phyloP scores from a whole-genome alignment of 2,113 vertebrate species.

The Labrus mixtus region DNA sequence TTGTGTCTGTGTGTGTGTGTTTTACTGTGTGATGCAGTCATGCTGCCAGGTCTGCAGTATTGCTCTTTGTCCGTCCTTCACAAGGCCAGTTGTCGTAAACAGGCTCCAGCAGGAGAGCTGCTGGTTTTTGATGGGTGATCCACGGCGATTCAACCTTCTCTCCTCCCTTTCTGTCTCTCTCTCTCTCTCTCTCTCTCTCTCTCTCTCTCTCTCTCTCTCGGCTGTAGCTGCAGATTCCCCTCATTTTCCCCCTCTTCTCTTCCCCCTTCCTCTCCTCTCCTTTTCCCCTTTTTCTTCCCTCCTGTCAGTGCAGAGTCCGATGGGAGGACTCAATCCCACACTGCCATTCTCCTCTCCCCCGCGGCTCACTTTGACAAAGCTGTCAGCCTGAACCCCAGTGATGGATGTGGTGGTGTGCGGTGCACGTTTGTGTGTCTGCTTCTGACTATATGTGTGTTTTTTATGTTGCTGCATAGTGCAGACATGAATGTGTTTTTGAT shows the following conservation, averaged over 20 bases:
- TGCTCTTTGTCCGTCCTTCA: slow-evolving; percentile 78
- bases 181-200: too few relatives aligned
- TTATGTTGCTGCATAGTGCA: slow-evolving; percentile 11
- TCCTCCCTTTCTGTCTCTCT: not conserved
- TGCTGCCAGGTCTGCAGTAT: slow-evolving; percentile 75
- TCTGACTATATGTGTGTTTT: slow-evolving; percentile 9
- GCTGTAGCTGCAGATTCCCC: slow-evolving; percentile 37
- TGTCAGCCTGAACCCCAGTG: slow-evolving; percentile 68
- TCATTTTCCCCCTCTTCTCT: slow-evolving; percentile 8
- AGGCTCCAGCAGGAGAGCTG: slow-evolving; percentile 67
- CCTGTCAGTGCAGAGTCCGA: slow-evolving; percentile 67
- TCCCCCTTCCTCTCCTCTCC: slow-evolving; percentile 10
- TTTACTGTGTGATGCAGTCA: slow-evolving; percentile 42
- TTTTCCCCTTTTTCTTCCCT: slow-evolving; percentile 39
- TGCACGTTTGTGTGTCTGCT: slow-evolving; percentile 33
- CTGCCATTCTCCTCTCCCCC: slow-evolving; percentile 69
- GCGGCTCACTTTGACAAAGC: slow-evolving; percentile 75
- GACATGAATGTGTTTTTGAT: slow-evolving; percentile 17
- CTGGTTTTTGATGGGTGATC: slow-evolving; percentile 67
- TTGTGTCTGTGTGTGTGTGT: slow-evolving; percentile 49
- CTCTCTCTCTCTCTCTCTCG: slow-evolving; percentile 14
- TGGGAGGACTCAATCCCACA: slow-evolving; percentile 76
- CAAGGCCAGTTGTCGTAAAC: slow-evolving; percentile 70
- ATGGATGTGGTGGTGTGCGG: slow-evolving; percentile 68
- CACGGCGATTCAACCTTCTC: slow-evolving; percentile 55